Percentiles rank a stretch among this genome's conserved stretches.
Evolutionary conservation across 2,888 invertebrate genomes (phyloP).

Genomic region (Imbricaverruca yamaguchii): DNA sequence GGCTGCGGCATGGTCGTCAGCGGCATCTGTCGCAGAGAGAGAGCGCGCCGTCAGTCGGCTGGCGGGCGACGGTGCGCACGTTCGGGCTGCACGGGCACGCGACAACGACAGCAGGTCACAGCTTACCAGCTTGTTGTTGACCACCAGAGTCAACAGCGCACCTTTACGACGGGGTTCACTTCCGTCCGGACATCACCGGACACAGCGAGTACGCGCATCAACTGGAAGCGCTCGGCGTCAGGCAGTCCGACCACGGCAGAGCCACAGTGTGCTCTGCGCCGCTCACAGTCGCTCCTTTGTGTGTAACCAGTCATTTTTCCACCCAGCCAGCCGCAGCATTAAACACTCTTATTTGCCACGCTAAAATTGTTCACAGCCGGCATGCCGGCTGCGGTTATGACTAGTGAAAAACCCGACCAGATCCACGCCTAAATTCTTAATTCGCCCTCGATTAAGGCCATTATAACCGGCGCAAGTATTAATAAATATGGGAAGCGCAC

Average conservation of each 20-base stretch:
- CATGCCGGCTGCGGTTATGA: neutral
- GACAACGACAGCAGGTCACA: too few relatives aligned
- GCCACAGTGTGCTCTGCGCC: too few relatives aligned
- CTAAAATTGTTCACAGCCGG: neutral
- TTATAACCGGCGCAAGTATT: neutral
- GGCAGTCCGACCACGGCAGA: too few relatives aligned
- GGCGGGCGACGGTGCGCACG: too few relatives aligned
- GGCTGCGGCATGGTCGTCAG: neutral
- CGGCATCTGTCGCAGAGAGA: neutral
- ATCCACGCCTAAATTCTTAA: conserved; percentile 9
- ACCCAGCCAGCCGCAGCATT: neutral
- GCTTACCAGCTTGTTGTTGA: too few relatives aligned
- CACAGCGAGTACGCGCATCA: too few relatives aligned
- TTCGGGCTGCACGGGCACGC: too few relatives aligned
- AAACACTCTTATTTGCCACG: conserved; percentile 2
- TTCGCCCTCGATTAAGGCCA: conserved; percentile 1
- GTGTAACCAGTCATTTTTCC: neutral
- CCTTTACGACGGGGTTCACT: too few relatives aligned
- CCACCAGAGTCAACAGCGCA: too few relatives aligned
- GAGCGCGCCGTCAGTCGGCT: neutral
- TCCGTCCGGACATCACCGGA: too few relatives aligned
- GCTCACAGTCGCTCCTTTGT: neutral
- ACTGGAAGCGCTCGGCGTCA: too few relatives aligned
- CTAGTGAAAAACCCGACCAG: neutral
- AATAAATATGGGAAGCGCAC: conserved; percentile 9